Percentiles rank a stretch among this genome's conserved stretches.
These are phyloP conservation scores for Acrocephalus arundinaceus DNA, from an alignment of 2,113 vertebrate species.

Conservation along the genomic window DNA sequence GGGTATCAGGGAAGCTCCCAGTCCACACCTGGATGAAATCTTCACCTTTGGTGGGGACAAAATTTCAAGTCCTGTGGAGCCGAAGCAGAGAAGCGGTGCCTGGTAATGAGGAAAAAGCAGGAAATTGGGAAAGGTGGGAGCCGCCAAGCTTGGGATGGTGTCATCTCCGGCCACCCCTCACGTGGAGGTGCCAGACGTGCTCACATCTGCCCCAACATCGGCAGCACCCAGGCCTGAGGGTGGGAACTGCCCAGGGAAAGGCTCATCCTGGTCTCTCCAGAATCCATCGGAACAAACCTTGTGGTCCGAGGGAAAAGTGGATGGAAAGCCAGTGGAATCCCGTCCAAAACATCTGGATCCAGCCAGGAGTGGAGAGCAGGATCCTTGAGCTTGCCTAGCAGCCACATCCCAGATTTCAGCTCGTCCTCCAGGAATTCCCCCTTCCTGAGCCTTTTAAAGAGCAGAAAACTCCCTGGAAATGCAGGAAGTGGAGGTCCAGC, in stretches of 20 bases:
- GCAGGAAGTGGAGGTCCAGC: accelerated
- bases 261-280: accelerated
- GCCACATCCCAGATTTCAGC: not conserved
- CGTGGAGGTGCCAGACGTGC: not conserved
- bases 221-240: not conserved
- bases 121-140: not conserved
- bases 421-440: not conserved
- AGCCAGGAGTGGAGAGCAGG: accelerated
- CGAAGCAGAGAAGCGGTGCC: accelerated
- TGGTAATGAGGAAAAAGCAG: not conserved
- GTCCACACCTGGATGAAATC: not conserved
- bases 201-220: not conserved
- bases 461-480: accelerated
- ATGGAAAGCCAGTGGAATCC: not conserved
- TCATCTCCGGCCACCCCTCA: not conserved
- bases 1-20: not conserved
- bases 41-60: not conserved
- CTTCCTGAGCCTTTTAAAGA: not conserved
- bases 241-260: not conserved
- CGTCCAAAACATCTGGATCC: accelerated
- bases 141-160: accelerated
- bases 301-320: accelerated
- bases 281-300: not conserved
- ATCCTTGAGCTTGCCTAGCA: not conserved
- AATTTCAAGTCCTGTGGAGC: not conserved